Conservation (phyloP, 2,113 vertebrate species). For the Anolis sagrei region DNA sequence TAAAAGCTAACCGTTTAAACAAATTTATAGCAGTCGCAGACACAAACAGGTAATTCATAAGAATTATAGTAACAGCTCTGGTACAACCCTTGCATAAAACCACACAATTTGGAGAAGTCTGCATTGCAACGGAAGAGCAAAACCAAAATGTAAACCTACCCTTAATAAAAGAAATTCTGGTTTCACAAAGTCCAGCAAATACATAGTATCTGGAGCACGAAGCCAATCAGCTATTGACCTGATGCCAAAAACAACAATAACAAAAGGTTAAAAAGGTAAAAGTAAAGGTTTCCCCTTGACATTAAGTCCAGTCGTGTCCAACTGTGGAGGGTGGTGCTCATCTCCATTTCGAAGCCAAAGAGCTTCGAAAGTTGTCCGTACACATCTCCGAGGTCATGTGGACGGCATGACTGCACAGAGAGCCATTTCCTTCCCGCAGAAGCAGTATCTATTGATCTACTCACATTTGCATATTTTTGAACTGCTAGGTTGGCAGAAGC, state of each 20-base stretch:
- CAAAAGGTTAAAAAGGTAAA: too few species aligned
- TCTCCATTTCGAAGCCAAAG: too few species aligned
- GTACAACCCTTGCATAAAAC: not conserved
- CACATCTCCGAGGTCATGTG: too few species aligned
- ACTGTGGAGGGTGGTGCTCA: too few species aligned
- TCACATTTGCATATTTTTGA: too few species aligned
- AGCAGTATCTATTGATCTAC: too few species aligned
- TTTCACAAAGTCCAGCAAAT: conserved; percentile 96
- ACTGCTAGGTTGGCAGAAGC: too few species aligned
- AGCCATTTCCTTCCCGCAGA: too few species aligned
- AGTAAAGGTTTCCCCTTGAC: too few species aligned
- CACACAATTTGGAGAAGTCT: not conserved
- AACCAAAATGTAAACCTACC: conserved; percentile 74
- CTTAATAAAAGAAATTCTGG: conserved; percentile 96
- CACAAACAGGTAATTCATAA: not conserved
- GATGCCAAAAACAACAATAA: conserved; percentile 19
- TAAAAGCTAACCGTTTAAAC: not conserved
- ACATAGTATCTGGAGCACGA: conserved; percentile 96
- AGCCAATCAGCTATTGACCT: conserved; percentile 99
- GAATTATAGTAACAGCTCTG: not conserved
- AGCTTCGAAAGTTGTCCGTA: too few species aligned
- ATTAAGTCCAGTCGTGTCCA: too few species aligned
- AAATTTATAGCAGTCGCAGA: not conserved
- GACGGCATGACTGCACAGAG: too few species aligned
- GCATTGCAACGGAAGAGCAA: not conserved